Percentiles rank a stretch among this genome's conserved stretches.
phyloP scores from a whole-genome alignment of 1,140 invertebrate species.

The Hyles vespertilio region DNA sequence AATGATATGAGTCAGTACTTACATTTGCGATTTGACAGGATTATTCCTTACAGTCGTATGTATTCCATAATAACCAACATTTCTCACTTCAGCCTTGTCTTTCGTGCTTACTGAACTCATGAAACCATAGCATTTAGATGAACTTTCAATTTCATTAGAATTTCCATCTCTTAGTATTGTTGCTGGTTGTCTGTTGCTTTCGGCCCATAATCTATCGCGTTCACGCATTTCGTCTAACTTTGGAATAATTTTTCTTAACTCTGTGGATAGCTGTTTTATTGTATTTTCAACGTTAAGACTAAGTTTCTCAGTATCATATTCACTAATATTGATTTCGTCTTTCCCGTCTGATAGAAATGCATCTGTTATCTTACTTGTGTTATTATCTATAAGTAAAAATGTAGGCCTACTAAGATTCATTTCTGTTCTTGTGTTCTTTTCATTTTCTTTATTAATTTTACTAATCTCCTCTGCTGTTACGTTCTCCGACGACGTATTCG shows the following conservation, averaged over 20 bases:
- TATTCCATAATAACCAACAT: conserved; percentile 11
- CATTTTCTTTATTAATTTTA: conserved; percentile 55
- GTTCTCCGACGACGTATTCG: conserved; percentile 8
- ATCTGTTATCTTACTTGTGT: conserved; percentile 67
- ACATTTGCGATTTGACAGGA: conserved; percentile 14
- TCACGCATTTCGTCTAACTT: conserved; percentile 70
- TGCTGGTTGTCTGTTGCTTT: conserved; percentile 38
- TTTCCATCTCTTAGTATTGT: conserved; percentile 46
- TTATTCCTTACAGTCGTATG: conserved; percentile 12
- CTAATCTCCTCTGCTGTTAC: conserved; percentile 31
- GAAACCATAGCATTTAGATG: conserved; percentile 19
- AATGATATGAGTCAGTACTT: neutral
- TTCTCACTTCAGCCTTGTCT: conserved; percentile 11
- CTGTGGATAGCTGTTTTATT: conserved; percentile 65
- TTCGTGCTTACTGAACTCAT: conserved; percentile 2
- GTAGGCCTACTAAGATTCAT: conserved; percentile 64
- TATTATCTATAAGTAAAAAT: conserved; percentile 63
- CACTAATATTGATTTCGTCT: conserved; percentile 64
- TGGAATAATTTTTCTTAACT: conserved; percentile 66
- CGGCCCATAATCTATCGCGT: conserved; percentile 55
- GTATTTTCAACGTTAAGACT: conserved; percentile 65
- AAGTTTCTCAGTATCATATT: conserved; percentile 58
- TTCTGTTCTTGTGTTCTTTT: conserved; percentile 56
- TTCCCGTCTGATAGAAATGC: conserved; percentile 74
- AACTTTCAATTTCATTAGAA: conserved; percentile 48